Percentiles rank a stretch among this genome's conserved stretches.
Evolutionary conservation across 2,888 invertebrate genomes (phyloP).

Genomic region (Sminthurinus aureus): DNA sequence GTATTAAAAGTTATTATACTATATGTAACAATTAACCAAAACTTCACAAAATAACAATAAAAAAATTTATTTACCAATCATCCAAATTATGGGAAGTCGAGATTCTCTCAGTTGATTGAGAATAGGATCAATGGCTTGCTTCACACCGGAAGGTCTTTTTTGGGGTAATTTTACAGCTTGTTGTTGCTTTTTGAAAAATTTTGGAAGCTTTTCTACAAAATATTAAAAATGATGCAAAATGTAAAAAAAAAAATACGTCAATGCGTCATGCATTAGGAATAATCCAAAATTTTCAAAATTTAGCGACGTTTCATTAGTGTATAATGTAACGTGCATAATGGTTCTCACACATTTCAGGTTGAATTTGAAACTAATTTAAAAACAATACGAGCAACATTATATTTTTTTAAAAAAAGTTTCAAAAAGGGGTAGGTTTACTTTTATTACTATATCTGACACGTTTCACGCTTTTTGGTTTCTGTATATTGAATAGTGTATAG

Average conservation of each 20-base stretch:
- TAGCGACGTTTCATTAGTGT: neutral
- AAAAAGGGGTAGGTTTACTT: no score
- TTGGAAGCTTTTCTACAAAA: conserved; percentile 19
- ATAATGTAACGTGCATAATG: neutral
- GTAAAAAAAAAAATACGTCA: neutral
- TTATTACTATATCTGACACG: no score
- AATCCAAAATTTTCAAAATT: neutral
- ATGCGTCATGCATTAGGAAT: neutral
- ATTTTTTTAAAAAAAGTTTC: no score
- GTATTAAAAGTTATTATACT: no score
- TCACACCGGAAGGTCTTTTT: conserved; percentile 17
- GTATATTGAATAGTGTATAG: no score
- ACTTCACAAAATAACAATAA: no score
- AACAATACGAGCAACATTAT: no score
- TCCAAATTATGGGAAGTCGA: conserved; percentile 48
- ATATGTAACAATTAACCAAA: no score
- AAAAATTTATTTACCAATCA: no score
- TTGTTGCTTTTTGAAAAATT: conserved; percentile 32
- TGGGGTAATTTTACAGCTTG: neutral
- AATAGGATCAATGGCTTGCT: conserved; percentile 39
- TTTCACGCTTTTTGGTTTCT: no score
- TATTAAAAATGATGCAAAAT: neutral
- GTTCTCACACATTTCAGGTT: no score
- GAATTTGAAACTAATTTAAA: no score
- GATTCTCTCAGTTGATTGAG: conserved; percentile 43